Percentiles rank a stretch among this genome's conserved stretches.
These are phyloP conservation scores for Excalfactoria chinensis DNA, from an alignment of 2,113 vertebrate species.

Conservation along the genomic window DNA sequence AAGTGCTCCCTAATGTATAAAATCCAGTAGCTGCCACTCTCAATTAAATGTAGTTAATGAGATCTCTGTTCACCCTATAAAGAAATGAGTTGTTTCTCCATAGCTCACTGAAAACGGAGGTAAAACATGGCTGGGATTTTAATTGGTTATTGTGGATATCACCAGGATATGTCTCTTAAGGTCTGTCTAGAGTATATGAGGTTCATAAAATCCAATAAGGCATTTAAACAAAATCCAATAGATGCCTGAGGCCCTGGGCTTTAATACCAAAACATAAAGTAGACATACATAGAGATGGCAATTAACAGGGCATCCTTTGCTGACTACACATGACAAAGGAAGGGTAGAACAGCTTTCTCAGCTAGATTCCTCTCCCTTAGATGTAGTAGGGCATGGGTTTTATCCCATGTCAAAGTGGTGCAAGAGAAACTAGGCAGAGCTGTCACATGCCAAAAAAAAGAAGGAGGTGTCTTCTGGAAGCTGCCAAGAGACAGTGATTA, in stretches of 20 bases:
- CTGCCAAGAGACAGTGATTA: neutral
- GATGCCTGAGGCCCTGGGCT: conserved; percentile 19
- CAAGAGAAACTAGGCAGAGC: neutral
- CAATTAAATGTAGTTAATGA: conserved; percentile 71
- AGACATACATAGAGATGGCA: neutral
- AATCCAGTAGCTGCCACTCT: conserved; percentile 66
- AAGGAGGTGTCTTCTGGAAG: neutral
- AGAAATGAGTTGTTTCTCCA: neutral
- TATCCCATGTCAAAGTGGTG: neutral
- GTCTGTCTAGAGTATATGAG: conserved; percentile 15
- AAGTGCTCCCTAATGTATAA: conserved; percentile 70
- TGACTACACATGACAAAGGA: neutral
- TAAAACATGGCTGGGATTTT: conserved; percentile 53
- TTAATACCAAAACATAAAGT: conserved; percentile 26
- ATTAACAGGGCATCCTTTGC: neutral
- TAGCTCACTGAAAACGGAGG: conserved; percentile 55
- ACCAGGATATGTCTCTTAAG: conserved; percentile 23
- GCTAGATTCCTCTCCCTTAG: neutral
- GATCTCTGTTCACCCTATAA: conserved; percentile 50
- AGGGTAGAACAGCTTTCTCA: neutral
- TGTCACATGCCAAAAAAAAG: neutral
- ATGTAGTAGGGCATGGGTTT: neutral
- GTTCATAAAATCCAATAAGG: conserved; percentile 66
- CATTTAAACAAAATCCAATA: conserved; percentile 62
- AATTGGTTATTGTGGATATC: conserved; percentile 52